Conservation (phyloP, 1,140 invertebrate species). For the Ridgeia piscesae region DNA sequence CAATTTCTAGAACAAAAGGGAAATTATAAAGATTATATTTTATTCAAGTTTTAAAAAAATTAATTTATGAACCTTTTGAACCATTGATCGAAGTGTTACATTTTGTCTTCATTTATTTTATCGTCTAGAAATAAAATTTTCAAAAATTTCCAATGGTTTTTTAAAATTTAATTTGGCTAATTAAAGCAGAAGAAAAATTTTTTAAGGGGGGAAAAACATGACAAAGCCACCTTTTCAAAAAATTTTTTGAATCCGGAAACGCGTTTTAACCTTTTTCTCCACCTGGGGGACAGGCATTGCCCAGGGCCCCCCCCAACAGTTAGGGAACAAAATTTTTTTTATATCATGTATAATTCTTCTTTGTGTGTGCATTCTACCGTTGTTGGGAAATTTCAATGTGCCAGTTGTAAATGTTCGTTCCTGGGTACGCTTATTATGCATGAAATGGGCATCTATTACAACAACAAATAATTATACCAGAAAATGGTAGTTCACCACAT, state of each 20-base stretch:
- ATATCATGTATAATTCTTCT: background rate
- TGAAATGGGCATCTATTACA: too few relatives aligned
- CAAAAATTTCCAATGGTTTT: background rate
- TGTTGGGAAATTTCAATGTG: background rate
- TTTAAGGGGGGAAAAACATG: too few relatives aligned
- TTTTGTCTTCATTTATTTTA: background rate
- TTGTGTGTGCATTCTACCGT: background rate
- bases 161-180: background rate
- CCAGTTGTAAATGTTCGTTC: background rate
- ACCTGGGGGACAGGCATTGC: conserved; percentile 75
- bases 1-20: background rate
- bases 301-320: conserved; percentile 69
- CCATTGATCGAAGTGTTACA: too few relatives aligned
- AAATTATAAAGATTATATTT: background rate
- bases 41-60: background rate
- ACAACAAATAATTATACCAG: too few relatives aligned
- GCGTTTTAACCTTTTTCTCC: too few relatives aligned
- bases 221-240: too few relatives aligned
- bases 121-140: background rate
- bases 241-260: too few relatives aligned
- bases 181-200: too few relatives aligned
- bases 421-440: too few relatives aligned
- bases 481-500: too few relatives aligned
- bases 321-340: background rate
- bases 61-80: background rate